Conservation (phyloP, 2,113 vertebrate species). For the Eleginops maclovinus region DNA sequence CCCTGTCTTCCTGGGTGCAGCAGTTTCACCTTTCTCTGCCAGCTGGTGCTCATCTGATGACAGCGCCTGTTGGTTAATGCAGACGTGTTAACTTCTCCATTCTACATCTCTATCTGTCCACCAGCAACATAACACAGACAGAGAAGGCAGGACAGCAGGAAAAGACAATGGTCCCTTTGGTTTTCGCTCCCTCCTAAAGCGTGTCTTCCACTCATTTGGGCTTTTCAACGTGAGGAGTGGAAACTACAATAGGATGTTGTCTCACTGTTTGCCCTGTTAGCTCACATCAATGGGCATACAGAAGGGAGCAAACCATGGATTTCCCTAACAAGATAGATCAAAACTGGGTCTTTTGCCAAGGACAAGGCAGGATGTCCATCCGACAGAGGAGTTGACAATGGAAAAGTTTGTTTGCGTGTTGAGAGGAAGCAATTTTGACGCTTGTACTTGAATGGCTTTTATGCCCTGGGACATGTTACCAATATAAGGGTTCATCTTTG, state of each 20-base stretch:
- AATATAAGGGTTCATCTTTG: slow-evolving; percentile 2
- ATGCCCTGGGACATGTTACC: slow-evolving; percentile 13
- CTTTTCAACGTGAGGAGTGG: slow-evolving; percentile 32
- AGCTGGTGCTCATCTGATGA: slow-evolving; percentile 21
- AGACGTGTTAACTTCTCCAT: slow-evolving; percentile 18
- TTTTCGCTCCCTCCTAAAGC: slow-evolving; percentile 1
- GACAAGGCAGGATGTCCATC: slow-evolving; percentile 63
- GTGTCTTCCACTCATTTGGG: background rate
- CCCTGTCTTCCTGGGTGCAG: slow-evolving; percentile 33
- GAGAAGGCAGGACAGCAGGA: background rate
- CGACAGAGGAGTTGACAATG: slow-evolving; percentile 44
- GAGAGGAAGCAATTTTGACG: slow-evolving; percentile 46
- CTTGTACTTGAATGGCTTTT: slow-evolving; percentile 13
- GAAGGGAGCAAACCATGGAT: slow-evolving; percentile 29
- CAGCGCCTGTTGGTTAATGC: slow-evolving; percentile 24
- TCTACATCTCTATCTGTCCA: background rate
- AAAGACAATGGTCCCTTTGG: slow-evolving; percentile 4
- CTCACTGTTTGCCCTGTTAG: slow-evolving; percentile 43
- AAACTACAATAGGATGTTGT: slow-evolving; percentile 50
- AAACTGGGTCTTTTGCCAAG: slow-evolving; percentile 37
- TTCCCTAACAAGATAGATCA: slow-evolving; percentile 8
- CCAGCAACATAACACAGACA: background rate
- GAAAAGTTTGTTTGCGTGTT: slow-evolving; percentile 43
- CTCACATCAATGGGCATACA: slow-evolving; percentile 43
- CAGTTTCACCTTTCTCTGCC: slow-evolving; percentile 11